These are phyloP conservation scores for Ochotona curzoniae DNA, from an alignment of 2,113 vertebrate genomes.

Conservation along the genomic window DNA sequence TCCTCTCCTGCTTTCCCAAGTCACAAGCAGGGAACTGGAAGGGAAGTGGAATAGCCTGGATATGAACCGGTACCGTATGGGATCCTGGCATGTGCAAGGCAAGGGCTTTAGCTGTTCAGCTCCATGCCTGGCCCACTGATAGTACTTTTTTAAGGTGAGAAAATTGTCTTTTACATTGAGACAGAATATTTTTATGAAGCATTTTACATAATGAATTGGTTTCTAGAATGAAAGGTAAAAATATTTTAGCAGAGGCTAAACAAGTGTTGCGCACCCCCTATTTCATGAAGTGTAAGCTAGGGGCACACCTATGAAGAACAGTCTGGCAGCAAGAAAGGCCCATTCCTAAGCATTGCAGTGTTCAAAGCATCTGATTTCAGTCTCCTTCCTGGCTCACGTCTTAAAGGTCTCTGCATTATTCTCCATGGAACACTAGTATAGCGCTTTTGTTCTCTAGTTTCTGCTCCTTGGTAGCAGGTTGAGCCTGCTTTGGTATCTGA, in stretches of 20 bases:
- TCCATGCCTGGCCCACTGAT: not conserved
- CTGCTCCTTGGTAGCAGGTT: not conserved
- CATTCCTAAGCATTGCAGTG: not conserved
- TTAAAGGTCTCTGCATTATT: not conserved
- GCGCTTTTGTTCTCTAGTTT: not conserved
- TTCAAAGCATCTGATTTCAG: not conserved
- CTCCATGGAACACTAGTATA: not conserved
- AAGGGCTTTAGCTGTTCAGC: too few relatives aligned
- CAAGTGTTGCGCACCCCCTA: not conserved
- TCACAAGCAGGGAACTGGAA: too few relatives aligned
- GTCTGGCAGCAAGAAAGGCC: not conserved
- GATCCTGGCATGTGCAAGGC: too few relatives aligned
- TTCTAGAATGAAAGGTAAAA: not conserved
- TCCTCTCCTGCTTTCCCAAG: too few relatives aligned
- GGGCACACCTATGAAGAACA: not conserved
- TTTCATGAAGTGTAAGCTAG: not conserved
- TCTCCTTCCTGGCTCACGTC: not conserved
- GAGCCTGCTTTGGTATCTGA: not conserved
- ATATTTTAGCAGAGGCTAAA: not conserved
- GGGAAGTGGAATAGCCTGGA: too few relatives aligned
- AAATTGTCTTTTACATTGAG: not conserved
- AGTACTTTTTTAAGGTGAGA: not conserved
- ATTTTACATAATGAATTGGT: not conserved
- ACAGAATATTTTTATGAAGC: not conserved
- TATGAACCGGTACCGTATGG: too few relatives aligned